These are phyloP conservation scores for Leuciscus waleckii DNA, from an alignment of 2,797 vertebrate genomes.

Conservation along the genomic window DNA sequence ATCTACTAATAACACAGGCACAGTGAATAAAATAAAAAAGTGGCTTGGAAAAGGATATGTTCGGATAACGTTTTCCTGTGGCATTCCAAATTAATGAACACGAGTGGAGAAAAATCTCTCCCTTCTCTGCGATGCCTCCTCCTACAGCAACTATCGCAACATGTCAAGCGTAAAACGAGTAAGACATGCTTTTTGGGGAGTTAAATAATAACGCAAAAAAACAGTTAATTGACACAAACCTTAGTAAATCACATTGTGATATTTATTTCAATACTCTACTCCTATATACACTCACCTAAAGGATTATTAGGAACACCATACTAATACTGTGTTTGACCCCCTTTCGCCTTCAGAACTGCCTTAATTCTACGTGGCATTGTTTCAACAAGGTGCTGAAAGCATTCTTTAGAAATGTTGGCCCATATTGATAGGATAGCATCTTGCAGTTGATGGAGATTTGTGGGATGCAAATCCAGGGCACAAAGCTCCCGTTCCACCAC, in stretches of 20 bases:
- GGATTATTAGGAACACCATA: no score
- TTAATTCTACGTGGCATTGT: no score
- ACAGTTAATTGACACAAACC: background rate
- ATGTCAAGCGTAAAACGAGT: background rate
- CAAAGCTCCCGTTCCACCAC: no score
- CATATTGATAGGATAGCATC: no score
- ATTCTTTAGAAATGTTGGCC: no score
- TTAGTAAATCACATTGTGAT: background rate
- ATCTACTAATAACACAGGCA: no score
- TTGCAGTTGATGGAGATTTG: no score
- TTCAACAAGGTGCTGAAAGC: no score
- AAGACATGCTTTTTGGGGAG: background rate
- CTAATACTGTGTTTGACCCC: no score
- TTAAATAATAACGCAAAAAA: background rate
- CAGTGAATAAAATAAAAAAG: background rate
- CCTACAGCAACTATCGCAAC: background rate
- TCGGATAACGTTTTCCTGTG: background rate
- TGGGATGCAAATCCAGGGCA: no score
- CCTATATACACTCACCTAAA: no score
- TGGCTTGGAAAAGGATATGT: background rate
- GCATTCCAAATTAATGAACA: background rate
- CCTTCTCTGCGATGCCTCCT: background rate
- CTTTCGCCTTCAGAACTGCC: no score
- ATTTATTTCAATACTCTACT: background rate
- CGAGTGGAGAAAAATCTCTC: background rate